Base-by-base conservation (phyloP, 2,113 vertebrate species). In the Lophotis ruficrista region DNA sequence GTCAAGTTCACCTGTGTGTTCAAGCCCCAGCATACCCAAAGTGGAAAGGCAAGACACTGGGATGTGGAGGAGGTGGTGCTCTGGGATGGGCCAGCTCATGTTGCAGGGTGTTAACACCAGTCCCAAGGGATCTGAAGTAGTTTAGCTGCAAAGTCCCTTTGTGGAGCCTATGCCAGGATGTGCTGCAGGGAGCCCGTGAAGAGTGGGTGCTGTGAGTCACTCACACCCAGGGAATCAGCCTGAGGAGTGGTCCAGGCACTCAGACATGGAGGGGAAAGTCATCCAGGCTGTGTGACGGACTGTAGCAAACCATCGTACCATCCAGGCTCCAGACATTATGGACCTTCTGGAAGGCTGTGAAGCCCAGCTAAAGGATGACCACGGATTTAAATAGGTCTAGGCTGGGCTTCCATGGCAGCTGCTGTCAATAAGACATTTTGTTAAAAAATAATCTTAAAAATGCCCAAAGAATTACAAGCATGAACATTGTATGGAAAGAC, bases 281-380 rank as follows among this genome's bases (percentile, higher is more conserved):
- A 31, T 25, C 37, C 19, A 22, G 5, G 27, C 20, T n/a, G 24
- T 0, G 0, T 47, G 68, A 81, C 1, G 2, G 13, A 22, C 60
- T 38, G 5, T 4, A 23, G 56, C 35, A 82, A 82, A 80, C 21
- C 35, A 43, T 17, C 0, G 1, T 14, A 31, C 0, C 54, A 48
- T 0, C 57, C 60, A 43, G 50, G 45, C 47, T 50, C 11, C 35
- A 57, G 56, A 13, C 22, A 7, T 12, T 6, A 10, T 8, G 28
- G 71, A 9, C 28, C 22, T 77, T 51, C 62, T 51, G 47, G 62
- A 69, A 78, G 38, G 20, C 16, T 70, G n/a, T 41, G 76, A 66
- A 89, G 30, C 21, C 78, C 80, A 92, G 54, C 28, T 64, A 53
- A 83, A 77, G 28, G 54, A 62, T 37, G 47, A 35, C 31, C 66